Evolutionary conservation across 2,888 invertebrate species (phyloP).

Genomic region (Habrosyne pyritoides): DNA sequence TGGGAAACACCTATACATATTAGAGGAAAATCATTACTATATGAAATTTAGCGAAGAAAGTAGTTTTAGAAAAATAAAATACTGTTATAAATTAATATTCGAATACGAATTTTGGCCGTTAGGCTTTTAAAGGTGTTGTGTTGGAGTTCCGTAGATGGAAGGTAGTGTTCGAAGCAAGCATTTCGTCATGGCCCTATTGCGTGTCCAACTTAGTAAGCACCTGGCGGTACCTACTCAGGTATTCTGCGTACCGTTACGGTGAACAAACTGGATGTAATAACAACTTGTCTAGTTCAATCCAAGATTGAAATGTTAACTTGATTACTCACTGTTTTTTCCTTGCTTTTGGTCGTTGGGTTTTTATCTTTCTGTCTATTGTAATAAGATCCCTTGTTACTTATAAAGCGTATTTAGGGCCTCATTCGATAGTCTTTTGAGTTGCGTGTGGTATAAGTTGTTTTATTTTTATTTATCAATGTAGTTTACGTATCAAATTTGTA

Average conservation of each 20-base stretch:
- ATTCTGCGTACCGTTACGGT: slow-evolving; percentile 62
- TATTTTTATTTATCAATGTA: no score
- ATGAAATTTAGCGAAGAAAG: no score
- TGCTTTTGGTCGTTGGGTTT: neutral
- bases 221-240: slow-evolving; percentile 52
- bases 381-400: neutral
- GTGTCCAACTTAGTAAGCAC: slow-evolving; percentile 46
- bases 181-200: slow-evolving; percentile 50
- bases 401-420: neutral
- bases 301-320: slow-evolving; percentile 14
- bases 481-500: no score
- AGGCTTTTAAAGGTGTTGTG: slow-evolving; percentile 10
- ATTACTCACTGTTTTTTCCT: slow-evolving; percentile 11
- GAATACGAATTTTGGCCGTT: neutral
- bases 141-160: slow-evolving; percentile 29
- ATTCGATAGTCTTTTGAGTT: slow-evolving; percentile 7
- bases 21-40: no score
- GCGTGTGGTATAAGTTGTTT: no score
- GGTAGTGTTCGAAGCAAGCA: slow-evolving; percentile 33
- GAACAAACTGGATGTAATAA: slow-evolving; percentile 55
- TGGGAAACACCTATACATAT: no score
- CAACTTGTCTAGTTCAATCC: slow-evolving; percentile 33
- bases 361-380: neutral
- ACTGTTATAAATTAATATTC: neutral
- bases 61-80: no score